Base-by-base conservation (phyloP, 2,888 invertebrate genomes). In the Sceliomorpha sp. region DNA sequence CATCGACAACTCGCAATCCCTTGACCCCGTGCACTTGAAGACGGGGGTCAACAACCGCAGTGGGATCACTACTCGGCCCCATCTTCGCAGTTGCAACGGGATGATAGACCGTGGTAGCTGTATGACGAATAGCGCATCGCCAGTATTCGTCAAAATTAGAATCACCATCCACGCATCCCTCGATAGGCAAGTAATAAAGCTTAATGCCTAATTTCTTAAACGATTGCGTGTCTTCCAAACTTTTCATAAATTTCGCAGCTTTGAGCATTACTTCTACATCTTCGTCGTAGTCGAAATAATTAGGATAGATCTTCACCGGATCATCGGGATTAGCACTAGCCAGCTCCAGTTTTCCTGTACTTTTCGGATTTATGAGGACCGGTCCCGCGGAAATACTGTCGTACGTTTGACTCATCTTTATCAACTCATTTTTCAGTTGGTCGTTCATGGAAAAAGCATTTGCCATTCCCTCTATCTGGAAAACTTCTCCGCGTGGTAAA, bases 51-150 rank as follows among this genome's bases (percentile, higher is more conserved):
- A 93, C 92, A 0, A 92, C 92, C 0, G 92, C 86, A 6, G 76
- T 79, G 0, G 73, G 62, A 15, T 84, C 78, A 73, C 90, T 90
- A 5, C 77, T 76, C 0, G 91, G 89, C 1, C 92, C 93, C 93
- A 93, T 93, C 84, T 90, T 92, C 0, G 89, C 89, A 0, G 92
- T 91, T 50, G 93, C 90, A 62, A 90, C 86, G 72, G 92, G 90
- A 87, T 94, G 94, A 75, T 90, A 89, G 72, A 92, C 72, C 37
- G 92, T 92, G 75, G 91, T 81, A 13, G 90, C 89, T 77, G 91
- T 89, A 60, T 93, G 90, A 34, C 90, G 82, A 31, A 89, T 81
- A 8, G 74, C 77, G 74, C 92, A 93, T 47, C 82, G 88, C 84
- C 90, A 86, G 75, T 88, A 87, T 2, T 89, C 89, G 12, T 78